These are phyloP conservation scores for Scolopax rusticola DNA, from an alignment of 2,797 vertebrate species.

Conservation along the genomic window DNA sequence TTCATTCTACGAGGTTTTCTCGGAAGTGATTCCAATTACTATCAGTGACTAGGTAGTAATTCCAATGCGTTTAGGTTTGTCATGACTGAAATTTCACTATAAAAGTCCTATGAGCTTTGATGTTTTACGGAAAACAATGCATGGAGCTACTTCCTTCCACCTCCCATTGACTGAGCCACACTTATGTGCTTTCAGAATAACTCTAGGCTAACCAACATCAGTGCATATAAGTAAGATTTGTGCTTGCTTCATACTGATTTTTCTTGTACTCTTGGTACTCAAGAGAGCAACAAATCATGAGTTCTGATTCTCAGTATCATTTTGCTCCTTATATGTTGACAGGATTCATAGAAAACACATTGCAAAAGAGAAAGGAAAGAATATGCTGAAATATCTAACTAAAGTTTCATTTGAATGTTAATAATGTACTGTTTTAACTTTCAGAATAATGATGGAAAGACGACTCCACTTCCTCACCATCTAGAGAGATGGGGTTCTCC, in stretches of 20 bases:
- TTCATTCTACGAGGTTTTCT: background rate
- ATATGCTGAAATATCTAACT: background rate
- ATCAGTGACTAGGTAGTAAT: background rate
- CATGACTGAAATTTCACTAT: background rate
- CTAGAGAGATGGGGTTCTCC: background rate
- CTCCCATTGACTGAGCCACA: background rate
- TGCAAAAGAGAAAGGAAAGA: background rate
- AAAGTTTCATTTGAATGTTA: background rate
- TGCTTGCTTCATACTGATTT: background rate
- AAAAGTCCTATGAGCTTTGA: background rate
- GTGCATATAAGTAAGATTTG: background rate
- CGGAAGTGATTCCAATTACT: background rate
- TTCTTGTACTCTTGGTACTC: background rate
- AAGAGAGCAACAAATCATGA: background rate
- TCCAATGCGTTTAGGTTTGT: background rate
- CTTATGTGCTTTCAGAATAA: background rate
- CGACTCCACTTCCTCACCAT: background rate
- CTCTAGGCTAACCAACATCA: background rate
- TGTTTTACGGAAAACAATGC: background rate
- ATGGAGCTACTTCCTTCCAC: background rate
- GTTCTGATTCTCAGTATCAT: background rate
- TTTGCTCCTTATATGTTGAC: background rate
- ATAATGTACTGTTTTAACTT: constrained; percentile 18
- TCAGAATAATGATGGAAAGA: constrained; percentile 2
- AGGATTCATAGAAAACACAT: background rate